Conservation (phyloP, 2,888 invertebrate species). For the Anoplius nigerrimus region DNA sequence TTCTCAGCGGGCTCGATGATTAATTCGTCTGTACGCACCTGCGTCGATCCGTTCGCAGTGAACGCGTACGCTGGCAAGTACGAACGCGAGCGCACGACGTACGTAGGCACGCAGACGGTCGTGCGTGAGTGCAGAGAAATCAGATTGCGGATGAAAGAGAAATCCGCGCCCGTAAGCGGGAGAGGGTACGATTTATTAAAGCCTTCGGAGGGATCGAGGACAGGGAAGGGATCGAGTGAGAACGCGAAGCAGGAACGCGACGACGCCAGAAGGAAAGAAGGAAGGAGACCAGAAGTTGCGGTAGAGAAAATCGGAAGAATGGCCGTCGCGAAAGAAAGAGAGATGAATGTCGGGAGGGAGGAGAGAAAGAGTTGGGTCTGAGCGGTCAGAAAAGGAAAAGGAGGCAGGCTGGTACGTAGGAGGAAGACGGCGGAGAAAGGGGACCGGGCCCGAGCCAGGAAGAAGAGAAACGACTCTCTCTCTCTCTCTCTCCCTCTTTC, state of each 20-base stretch:
- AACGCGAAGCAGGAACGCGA: no score
- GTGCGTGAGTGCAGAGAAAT: conserved; percentile 38
- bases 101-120: conserved; percentile 3
- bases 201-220: conserved; percentile 25
- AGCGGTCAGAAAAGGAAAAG: conserved; percentile 29
- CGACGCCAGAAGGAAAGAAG: not conserved
- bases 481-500: conserved; percentile 38
- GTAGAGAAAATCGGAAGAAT: not conserved
- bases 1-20: no score
- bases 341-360: not conserved
- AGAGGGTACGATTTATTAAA: conserved; percentile 47
- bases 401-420: conserved; percentile 2
- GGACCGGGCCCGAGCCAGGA: conserved; percentile 39
- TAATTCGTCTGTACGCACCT: no score
- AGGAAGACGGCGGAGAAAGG: conserved; percentile 26
- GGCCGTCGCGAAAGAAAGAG: not conserved
- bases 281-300: not conserved
- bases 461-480: conserved; percentile 35
- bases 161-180: conserved; percentile 27
- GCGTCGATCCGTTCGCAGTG: conserved; percentile 21
- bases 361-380: not conserved
- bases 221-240: conserved; percentile 5
- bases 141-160: conserved; percentile 56
- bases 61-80: no score
- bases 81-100: conserved; percentile 2